Evolutionary conservation across 2,113 vertebrate genomes (phyloP).

Genomic region (Tenebrosternarchus preto): DNA sequence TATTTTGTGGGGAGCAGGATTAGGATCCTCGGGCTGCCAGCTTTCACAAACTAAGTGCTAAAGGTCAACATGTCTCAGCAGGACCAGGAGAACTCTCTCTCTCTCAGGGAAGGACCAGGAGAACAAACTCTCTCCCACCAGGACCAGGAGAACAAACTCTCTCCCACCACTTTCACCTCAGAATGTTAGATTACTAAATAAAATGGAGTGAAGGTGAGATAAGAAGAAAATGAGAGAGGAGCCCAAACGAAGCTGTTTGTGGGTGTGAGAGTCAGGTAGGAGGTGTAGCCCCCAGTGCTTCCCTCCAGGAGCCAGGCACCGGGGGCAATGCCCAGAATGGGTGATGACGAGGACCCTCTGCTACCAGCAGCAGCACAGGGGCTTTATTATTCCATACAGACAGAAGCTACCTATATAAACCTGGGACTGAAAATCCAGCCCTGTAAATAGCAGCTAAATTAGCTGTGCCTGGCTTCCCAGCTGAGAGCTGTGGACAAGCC

Average conservation of each 20-base stretch:
- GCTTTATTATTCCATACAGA: conserved; percentile 69
- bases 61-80: conserved; percentile 45
- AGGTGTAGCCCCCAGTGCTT: not conserved
- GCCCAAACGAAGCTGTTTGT: conserved; percentile 1
- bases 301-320: conserved; percentile 54
- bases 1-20: conserved; percentile 49
- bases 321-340: conserved; percentile 67
- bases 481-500: conserved; percentile 39
- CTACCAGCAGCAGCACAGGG: conserved; percentile 54
- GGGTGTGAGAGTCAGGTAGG: conserved; percentile 44
- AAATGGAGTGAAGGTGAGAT: not conserved
- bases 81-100: conserved; percentile 39
- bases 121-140: conserved; percentile 34
- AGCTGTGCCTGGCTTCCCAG: conserved; percentile 60
- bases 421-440: conserved; percentile 59
- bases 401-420: conserved; percentile 62
- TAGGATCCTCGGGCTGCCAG: not conserved
- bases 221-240: not conserved
- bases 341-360: conserved; percentile 58
- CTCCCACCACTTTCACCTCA: not conserved
- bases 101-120: not conserved
- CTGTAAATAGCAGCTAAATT: conserved; percentile 64
- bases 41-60: conserved; percentile 48
- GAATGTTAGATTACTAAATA: not conserved
- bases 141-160: conserved; percentile 39